Evolutionary conservation across 2,888 invertebrate genomes (phyloP).

Genomic region (Drosophila sordidula): DNA sequence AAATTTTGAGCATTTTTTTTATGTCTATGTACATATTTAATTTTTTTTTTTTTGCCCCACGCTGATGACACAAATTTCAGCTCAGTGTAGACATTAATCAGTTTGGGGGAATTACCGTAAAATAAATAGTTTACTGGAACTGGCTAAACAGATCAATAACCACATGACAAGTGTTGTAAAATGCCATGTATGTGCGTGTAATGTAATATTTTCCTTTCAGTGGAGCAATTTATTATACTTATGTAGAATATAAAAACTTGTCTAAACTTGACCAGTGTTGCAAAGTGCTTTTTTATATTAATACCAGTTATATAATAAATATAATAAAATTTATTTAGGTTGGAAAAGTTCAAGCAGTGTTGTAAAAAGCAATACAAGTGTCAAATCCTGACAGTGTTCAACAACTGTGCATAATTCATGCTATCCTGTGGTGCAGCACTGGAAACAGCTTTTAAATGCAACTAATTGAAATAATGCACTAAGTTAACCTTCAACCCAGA

Average conservation of each 20-base stretch:
- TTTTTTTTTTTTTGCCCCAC: not conserved
- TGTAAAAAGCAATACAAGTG: too few relatives aligned
- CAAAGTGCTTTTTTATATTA: too few relatives aligned
- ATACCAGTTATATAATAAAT: too few relatives aligned
- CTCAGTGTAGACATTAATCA: not conserved
- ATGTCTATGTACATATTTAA: not conserved
- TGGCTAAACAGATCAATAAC: too few relatives aligned
- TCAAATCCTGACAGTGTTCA: too few relatives aligned
- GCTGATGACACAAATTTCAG: constrained; percentile 6
- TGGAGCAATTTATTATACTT: too few relatives aligned
- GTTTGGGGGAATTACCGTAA: not conserved
- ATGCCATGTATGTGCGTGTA: not conserved
- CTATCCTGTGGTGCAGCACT: not conserved
- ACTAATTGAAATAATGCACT: not conserved
- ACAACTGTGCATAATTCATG: not conserved
- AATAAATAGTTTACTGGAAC: not conserved
- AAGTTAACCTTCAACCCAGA: not conserved
- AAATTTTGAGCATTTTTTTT: not conserved
- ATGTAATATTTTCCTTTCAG: too few relatives aligned
- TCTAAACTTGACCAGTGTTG: not conserved
- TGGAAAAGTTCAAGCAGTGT: not conserved
- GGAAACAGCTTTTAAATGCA: not conserved
- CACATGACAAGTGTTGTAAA: not conserved
- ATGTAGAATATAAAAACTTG: too few relatives aligned
- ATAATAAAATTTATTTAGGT: too few relatives aligned